A percentile compares a stretch with the other conserved stretches of the same genome.
Conservation (phyloP, 2,888 invertebrate species). For the Griposia aprilina region DNA sequence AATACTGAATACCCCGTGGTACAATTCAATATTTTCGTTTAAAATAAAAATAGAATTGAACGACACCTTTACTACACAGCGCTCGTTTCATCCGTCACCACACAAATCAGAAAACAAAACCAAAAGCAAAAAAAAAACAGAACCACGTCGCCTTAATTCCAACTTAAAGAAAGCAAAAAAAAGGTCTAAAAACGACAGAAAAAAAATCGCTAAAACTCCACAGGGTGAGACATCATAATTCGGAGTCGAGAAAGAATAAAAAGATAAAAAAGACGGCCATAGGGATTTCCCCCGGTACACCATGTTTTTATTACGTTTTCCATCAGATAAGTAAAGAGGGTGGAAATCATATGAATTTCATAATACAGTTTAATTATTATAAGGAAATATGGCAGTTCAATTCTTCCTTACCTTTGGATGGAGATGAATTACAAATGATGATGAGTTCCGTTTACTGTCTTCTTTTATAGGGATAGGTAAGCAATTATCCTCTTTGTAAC, state of each 20-base stretch:
- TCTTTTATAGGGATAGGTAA: too few relatives aligned
- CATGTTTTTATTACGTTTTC: slow-evolving; percentile 81
- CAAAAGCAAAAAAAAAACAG: slow-evolving; percentile 11
- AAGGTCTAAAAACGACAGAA: slow-evolving; percentile 59
- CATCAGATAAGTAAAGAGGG: slow-evolving; percentile 79
- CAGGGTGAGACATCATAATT: slow-evolving; percentile 76
- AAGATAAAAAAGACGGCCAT: slow-evolving; percentile 78
- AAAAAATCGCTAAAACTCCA: slow-evolving; percentile 62
- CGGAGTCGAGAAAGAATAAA: slow-evolving; percentile 75
- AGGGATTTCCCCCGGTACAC: slow-evolving; percentile 84
- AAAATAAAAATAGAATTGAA: not conserved
- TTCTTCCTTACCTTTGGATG: slow-evolving; percentile 22
- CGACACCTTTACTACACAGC: not conserved
- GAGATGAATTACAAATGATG: slow-evolving; percentile 6
- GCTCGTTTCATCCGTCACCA: slow-evolving; percentile 25
- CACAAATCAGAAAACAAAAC: not conserved
- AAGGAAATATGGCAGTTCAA: slow-evolving; percentile 32
- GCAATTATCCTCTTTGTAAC: too few relatives aligned
- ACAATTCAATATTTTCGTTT: not conserved
- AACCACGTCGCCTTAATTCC: slow-evolving; percentile 61
- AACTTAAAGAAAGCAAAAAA: slow-evolving; percentile 60
- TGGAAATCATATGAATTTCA: slow-evolving; percentile 66
- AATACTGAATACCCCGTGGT: not conserved
- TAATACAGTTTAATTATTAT: slow-evolving; percentile 64
- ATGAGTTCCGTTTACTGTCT: too few relatives aligned